Conservation (phyloP, 2,113 vertebrate genomes). For the Chamaea fasciata region DNA sequence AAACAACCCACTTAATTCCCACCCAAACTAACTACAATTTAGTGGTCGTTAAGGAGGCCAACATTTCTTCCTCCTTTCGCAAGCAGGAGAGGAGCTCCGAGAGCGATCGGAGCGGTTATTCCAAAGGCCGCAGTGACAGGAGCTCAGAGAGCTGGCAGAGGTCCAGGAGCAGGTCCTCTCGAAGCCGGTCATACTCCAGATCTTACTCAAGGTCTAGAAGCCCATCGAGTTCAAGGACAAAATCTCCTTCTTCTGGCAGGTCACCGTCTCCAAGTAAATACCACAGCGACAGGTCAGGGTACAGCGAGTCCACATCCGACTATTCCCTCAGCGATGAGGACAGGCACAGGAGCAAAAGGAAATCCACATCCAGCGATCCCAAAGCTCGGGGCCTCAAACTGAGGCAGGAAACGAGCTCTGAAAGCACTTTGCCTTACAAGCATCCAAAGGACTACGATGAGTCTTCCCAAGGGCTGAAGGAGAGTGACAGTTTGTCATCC, state of each 20-base stretch:
- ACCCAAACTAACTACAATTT: conserved; percentile 56
- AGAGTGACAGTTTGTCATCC: conserved; percentile 61
- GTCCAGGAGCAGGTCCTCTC: conserved; percentile 80
- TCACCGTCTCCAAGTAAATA: conserved; percentile 60
- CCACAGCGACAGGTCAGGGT: conserved; percentile 75
- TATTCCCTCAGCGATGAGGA: conserved; percentile 69
- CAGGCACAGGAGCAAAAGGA: conserved; percentile 44
- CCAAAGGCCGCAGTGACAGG: conserved; percentile 65
- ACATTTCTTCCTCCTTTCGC: conserved; percentile 54
- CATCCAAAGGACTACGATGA: conserved; percentile 15
- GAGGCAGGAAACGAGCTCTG: conserved; percentile 71
- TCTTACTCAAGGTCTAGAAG: conserved; percentile 82
- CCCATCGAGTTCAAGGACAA: conserved; percentile 77
- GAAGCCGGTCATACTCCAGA: conserved; percentile 80
- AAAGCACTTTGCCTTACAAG: conserved; percentile 40
- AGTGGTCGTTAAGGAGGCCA: conserved; percentile 52
- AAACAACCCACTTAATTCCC: conserved; percentile 68
- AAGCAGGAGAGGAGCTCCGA: conserved; percentile 66
- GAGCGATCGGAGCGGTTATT: conserved; percentile 66
- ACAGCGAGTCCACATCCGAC: conserved; percentile 80
- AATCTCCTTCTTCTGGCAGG: conserved; percentile 69
- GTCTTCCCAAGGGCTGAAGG: conserved; percentile 38
- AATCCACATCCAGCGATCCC: conserved; percentile 47
- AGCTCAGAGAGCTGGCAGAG: conserved; percentile 64
- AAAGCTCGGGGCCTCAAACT: conserved; percentile 58